phyloP scores from a whole-genome alignment of 2,113 vertebrate species.

The Gulo gulo region DNA sequence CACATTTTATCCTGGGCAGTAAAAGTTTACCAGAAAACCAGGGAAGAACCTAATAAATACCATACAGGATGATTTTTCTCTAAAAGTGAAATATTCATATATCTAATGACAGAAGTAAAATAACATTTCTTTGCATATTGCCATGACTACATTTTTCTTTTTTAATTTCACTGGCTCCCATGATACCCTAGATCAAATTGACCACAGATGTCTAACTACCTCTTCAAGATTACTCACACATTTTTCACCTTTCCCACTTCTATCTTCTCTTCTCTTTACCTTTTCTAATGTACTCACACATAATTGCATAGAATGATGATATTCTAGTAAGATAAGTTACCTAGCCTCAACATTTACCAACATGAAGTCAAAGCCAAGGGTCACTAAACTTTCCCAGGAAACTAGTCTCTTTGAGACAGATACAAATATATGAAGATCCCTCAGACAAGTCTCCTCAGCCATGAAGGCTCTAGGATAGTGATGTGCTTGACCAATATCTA shows the following conservation, averaged over 20 bases:
- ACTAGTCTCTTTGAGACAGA: not conserved
- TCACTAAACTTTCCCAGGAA: not conserved
- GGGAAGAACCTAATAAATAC: not conserved
- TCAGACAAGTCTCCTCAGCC: not conserved
- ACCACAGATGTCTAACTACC: not conserved
- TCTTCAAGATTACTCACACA: not conserved
- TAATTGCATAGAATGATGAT: not conserved
- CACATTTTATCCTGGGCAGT: constrained; percentile 13
- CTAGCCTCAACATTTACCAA: not conserved
- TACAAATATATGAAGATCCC: not conserved
- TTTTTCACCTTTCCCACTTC: not conserved
- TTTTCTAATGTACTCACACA: not conserved
- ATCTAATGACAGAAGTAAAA: constrained; percentile 1
- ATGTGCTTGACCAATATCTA: not conserved
- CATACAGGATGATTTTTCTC: not conserved
- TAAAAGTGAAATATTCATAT: not conserved
- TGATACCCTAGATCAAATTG: not conserved
- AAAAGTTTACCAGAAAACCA: not conserved
- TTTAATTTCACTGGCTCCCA: not conserved
- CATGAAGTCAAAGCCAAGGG: not conserved
- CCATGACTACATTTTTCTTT: not conserved
- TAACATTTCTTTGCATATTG: not conserved
- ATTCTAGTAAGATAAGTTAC: constrained; percentile 9
- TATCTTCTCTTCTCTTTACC: not conserved
- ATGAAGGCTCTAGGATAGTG: not conserved